phyloP scores from a whole-genome alignment of 2,888 invertebrate species.

The Agriopis aurantiaria region DNA sequence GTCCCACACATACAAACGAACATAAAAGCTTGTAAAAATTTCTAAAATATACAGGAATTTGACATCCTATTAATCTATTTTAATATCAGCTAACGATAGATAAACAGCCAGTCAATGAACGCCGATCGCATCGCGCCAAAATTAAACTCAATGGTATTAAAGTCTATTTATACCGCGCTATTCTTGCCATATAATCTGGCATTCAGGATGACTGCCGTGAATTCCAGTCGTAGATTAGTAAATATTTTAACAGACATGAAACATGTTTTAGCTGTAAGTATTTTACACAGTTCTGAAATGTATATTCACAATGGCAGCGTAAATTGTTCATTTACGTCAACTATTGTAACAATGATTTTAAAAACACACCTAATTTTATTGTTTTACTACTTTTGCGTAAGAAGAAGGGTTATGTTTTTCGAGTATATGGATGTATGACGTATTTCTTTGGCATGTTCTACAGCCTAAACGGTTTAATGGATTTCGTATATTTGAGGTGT shows the following conservation, averaged over 20 bases:
- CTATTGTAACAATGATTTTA: too few relatives aligned
- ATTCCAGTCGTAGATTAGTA: neutral
- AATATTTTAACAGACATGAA: conserved; percentile 6
- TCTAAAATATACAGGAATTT: neutral
- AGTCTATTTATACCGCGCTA: conserved; percentile 17
- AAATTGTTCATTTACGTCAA: neutral
- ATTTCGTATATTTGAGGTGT: too few relatives aligned
- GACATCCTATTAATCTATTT: conserved; percentile 17
- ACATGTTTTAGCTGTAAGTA: neutral
- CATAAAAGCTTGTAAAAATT: too few relatives aligned
- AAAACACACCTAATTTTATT: too few relatives aligned
- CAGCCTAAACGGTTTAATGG: too few relatives aligned
- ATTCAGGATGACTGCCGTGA: conserved; percentile 4
- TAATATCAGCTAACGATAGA: neutral
- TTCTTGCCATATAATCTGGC: conserved; percentile 13
- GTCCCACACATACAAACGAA: too few relatives aligned
- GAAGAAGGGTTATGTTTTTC: too few relatives aligned
- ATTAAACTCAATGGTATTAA: conserved; percentile 14
- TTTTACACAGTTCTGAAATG: too few relatives aligned
- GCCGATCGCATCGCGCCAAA: conserved; percentile 16
- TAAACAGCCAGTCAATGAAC: conserved; percentile 12
- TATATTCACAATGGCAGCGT: neutral
- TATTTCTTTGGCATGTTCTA: too few relatives aligned
- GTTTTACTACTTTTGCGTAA: too few relatives aligned
- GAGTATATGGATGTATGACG: too few relatives aligned